Evolutionary conservation across 2,113 vertebrate species (phyloP).

Genomic region (Neogale vison): DNA sequence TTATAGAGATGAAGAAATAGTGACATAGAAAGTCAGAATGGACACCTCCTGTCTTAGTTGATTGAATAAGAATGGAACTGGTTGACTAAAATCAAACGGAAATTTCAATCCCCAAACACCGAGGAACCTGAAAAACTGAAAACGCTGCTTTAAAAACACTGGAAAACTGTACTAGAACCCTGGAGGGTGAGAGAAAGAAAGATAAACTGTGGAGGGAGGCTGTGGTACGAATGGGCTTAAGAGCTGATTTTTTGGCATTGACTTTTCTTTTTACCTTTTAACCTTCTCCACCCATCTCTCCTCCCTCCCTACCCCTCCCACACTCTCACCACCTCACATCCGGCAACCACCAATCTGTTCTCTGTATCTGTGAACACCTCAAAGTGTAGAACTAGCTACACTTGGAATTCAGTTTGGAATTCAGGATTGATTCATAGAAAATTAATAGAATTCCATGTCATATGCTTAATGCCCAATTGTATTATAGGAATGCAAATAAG

Average conservation of each 20-base stretch:
- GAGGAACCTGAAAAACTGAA: background rate
- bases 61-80: background rate
- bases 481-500: background rate
- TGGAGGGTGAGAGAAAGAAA: background rate
- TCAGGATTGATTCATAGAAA: background rate
- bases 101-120: background rate
- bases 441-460: background rate
- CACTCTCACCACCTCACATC: accelerated
- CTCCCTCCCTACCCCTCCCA: background rate
- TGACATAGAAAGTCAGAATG: background rate
- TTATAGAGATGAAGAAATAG: background rate
- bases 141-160: background rate
- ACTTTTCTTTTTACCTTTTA: background rate
- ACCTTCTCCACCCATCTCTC: background rate
- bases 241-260: background rate
- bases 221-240: background rate
- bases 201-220: background rate
- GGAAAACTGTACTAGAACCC: background rate
- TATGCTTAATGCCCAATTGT: background rate
- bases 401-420: background rate
- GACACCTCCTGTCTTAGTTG: background rate
- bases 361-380: background rate
- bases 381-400: background rate
- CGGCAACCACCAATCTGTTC: background rate
- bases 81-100: background rate